A percentile compares a stretch with the other conserved stretches of the same genome.
phyloP scores from a whole-genome alignment of 2,113 vertebrate species.

The Coregonus clupeaformis region DNA sequence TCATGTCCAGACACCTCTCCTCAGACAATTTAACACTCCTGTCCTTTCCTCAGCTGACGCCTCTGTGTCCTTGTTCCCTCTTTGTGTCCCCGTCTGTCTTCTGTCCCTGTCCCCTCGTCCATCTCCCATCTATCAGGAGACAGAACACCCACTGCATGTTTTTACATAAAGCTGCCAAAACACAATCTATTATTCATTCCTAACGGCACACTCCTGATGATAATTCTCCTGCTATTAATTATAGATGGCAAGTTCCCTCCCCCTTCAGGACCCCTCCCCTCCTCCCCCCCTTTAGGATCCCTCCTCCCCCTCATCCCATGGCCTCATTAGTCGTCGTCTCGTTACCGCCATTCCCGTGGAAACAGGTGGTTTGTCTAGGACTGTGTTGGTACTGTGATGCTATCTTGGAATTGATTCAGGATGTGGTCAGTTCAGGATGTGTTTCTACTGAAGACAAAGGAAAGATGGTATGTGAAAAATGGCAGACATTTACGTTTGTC shows the following conservation, averaged over 20 bases:
- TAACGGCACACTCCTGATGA: conserved; percentile 72
- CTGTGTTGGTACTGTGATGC: not conserved
- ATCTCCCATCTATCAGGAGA: conserved; percentile 57
- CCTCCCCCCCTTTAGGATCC: conserved; percentile 51
- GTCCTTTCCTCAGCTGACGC: not conserved
- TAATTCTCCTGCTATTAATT: conserved; percentile 78
- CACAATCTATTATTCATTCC: conserved; percentile 78
- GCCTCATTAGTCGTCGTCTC: conserved; percentile 66
- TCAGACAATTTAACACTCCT: too few species aligned
- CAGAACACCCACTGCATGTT: conserved; percentile 44
- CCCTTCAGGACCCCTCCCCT: conserved; percentile 55
- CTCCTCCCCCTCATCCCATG: conserved; percentile 36
- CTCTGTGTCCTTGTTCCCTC: conserved; percentile 14
- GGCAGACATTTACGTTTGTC: too few species aligned
- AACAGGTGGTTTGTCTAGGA: conserved; percentile 71
- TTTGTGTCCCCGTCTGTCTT: not conserved
- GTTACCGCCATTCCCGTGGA: conserved; percentile 42
- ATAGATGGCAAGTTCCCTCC: conserved; percentile 66
- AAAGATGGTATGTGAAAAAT: too few species aligned
- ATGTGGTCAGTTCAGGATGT: not conserved
- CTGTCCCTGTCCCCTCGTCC: conserved; percentile 23
- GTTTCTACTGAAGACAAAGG: not conserved
- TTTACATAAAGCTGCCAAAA: conserved; percentile 72
- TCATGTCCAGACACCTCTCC: too few species aligned
- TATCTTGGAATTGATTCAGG: not conserved